Evolutionary conservation across 2,113 vertebrate species (phyloP).

Genomic region (Callaeas wilsoni): DNA sequence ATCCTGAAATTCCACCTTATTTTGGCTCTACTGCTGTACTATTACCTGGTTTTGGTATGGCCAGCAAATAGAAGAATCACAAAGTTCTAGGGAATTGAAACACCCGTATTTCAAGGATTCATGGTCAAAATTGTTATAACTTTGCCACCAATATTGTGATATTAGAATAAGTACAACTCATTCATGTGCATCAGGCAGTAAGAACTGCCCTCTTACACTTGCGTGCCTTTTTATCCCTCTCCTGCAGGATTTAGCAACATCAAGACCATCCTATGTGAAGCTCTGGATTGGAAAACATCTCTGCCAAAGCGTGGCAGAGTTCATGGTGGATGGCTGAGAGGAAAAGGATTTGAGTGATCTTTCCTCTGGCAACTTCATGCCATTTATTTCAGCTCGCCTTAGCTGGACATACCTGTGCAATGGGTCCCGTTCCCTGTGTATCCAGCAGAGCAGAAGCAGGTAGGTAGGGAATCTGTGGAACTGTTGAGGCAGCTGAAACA

Average conservation of each 20-base stretch:
- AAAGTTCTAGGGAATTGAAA: neutral
- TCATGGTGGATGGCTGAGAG: neutral
- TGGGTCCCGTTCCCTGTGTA: slow-evolving; percentile 86
- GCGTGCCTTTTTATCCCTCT: neutral
- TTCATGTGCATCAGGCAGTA: neutral
- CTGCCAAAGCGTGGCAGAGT: neutral
- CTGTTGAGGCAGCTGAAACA: slow-evolving; percentile 82
- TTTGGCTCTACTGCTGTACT: neutral
- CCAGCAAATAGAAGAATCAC: neutral
- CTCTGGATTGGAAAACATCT: neutral
- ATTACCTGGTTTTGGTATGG: neutral
- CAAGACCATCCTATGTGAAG: neutral
- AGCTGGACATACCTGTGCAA: slow-evolving; percentile 81
- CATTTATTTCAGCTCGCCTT: neutral
- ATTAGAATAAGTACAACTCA: neutral
- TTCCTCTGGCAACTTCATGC: neutral
- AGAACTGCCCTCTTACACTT: neutral
- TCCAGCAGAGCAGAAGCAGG: slow-evolving; percentile 86
- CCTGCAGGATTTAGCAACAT: neutral
- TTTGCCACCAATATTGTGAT: neutral
- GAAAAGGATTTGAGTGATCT: neutral
- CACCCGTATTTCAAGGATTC: neutral
- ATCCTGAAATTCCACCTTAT: neutral
- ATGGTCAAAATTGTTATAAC: neutral
- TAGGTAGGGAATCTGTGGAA: slow-evolving; percentile 44